These are phyloP conservation scores for Squalus acanthias DNA, from an alignment of 2,797 vertebrate species.

Conservation along the genomic window DNA sequence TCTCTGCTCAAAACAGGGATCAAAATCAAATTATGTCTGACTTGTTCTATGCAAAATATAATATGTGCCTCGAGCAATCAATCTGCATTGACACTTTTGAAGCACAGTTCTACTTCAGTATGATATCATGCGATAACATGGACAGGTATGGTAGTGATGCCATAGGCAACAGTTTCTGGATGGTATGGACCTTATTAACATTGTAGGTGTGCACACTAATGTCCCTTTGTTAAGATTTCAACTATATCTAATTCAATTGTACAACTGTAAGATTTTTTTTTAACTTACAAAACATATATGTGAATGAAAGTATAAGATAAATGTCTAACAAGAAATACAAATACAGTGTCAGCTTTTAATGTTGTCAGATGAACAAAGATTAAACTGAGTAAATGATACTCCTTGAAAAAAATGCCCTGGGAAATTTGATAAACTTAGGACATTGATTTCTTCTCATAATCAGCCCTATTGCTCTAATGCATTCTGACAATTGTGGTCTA, in stretches of 20 bases:
- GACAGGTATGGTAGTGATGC: neutral
- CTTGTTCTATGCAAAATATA: neutral
- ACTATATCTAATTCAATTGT: neutral
- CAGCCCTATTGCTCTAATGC: neutral
- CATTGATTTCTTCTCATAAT: neutral
- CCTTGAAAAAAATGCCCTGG: neutral
- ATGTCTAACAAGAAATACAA: neutral
- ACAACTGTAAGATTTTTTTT: neutral
- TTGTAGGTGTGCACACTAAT: neutral
- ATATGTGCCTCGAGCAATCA: neutral
- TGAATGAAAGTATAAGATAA: neutral
- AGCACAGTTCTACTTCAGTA: neutral
- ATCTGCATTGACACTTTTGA: neutral
- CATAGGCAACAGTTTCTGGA: neutral
- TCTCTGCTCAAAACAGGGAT: neutral
- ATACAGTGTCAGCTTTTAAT: neutral
- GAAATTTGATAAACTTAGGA: neutral
- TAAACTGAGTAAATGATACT: neutral
- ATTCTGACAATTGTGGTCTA: neutral
- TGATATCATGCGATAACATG: neutral
- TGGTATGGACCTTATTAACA: neutral
- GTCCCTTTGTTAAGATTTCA: neutral
- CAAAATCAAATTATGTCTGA: slow-evolving; percentile 12
- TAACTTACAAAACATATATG: neutral
- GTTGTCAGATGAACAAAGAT: neutral